A percentile compares a stretch with the other conserved stretches of the same genome.
Evolutionary conservation across 2,797 vertebrate species (phyloP).

Genomic region (Sebastes hubbsi): DNA sequence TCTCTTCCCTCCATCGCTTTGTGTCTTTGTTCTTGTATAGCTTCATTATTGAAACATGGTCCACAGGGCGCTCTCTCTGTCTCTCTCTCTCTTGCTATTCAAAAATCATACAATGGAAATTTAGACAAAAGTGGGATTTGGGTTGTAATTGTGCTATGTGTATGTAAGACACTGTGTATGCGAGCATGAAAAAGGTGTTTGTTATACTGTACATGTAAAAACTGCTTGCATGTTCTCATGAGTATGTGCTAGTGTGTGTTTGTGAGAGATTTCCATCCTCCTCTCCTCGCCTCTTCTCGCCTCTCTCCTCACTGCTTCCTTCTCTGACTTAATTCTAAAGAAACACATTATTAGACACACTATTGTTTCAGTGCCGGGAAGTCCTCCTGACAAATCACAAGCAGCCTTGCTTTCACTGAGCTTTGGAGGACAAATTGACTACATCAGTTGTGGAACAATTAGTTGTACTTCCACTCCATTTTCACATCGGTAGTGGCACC

Average conservation of each 20-base stretch:
- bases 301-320: constrained; percentile 18
- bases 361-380: constrained; percentile 43
- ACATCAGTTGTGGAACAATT: constrained; percentile 34
- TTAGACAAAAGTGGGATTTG: constrained; percentile 69
- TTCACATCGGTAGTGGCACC: neutral
- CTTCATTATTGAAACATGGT: constrained; percentile 72
- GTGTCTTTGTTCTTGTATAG: constrained; percentile 67
- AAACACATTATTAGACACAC: constrained; percentile 47
- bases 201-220: neutral
- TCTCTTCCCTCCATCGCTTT: constrained; percentile 62
- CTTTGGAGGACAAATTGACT: constrained; percentile 30
- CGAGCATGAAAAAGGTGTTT: constrained; percentile 19
- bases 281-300: neutral
- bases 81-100: neutral
- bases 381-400: constrained; percentile 51
- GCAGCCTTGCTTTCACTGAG: constrained; percentile 18
- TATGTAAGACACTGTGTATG: neutral
- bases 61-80: constrained; percentile 23
- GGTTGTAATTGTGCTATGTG: constrained; percentile 46
- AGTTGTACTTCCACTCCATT: constrained; percentile 27
- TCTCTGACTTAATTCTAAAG: constrained; percentile 30
- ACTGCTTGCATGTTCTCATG: neutral
- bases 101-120: constrained; percentile 60
- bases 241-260: neutral
- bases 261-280: neutral